phyloP scores from a whole-genome alignment of 2,888 invertebrate genomes.

The Gortyna flavago region DNA sequence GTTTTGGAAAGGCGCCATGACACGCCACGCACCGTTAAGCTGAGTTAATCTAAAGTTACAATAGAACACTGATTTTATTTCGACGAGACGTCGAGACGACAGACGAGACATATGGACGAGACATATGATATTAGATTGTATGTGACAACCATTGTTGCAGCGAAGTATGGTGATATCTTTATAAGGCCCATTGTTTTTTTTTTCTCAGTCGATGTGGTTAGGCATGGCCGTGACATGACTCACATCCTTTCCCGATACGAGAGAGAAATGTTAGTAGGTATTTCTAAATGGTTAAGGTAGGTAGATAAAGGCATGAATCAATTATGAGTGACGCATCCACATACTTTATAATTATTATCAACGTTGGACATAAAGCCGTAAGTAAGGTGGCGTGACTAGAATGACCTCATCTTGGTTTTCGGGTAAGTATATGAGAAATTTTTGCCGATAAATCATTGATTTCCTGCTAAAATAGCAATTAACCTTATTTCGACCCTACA shows the following conservation, averaged over 20 bases:
- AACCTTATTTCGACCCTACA: background rate
- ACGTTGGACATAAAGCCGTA: constrained; percentile 29
- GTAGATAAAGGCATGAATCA: constrained; percentile 61
- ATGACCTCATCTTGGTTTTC: constrained; percentile 58
- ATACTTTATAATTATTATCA: constrained; percentile 34
- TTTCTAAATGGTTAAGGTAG: constrained; percentile 54
- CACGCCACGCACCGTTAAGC: constrained; percentile 76
- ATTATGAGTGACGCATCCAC: constrained; percentile 61
- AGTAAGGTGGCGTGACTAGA: constrained; percentile 46
- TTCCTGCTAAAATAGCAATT: constrained; percentile 15
- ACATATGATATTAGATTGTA: too few species aligned
- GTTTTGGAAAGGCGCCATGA: constrained; percentile 82
- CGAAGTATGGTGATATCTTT: constrained; percentile 50
- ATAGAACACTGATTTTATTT: constrained; percentile 79
- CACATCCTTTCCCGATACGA: constrained; percentile 64
- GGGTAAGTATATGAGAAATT: constrained; percentile 29
- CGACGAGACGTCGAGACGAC: too few species aligned
- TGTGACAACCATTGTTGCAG: constrained; percentile 50
- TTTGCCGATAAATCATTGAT: constrained; percentile 6
- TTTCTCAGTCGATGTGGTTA: constrained; percentile 43
- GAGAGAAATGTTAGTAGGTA: constrained; percentile 56
- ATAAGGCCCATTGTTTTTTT: constrained; percentile 57
- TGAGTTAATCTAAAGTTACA: constrained; percentile 74
- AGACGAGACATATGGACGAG: too few species aligned
- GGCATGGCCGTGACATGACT: constrained; percentile 57